A percentile compares a stretch with the other conserved stretches of the same genome.
Evolutionary conservation across 2,888 invertebrate genomes (phyloP).

Genomic region (Cyrtodaria siliqua): DNA sequence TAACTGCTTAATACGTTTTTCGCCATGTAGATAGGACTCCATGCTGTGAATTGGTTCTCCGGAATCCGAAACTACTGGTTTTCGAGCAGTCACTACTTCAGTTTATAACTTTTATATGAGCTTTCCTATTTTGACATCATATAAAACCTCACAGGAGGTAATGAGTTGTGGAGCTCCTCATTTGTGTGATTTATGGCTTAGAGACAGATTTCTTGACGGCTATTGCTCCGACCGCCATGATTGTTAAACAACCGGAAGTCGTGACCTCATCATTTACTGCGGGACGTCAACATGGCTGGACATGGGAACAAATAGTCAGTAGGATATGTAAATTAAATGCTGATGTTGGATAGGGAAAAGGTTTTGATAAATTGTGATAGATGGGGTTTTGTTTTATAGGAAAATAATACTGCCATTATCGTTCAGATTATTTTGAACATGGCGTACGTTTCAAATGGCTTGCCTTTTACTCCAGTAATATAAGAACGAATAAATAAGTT

Average conservation of each 20-base stretch:
- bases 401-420: too few relatives aligned
- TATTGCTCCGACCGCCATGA: slow-evolving; percentile 45
- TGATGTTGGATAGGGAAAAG: too few relatives aligned
- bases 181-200: slow-evolving; percentile 59
- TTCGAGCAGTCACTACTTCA: slow-evolving; percentile 41
- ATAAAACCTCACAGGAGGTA: slow-evolving; percentile 56
- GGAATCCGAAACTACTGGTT: slow-evolving; percentile 44
- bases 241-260: slow-evolving; percentile 57
- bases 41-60: slow-evolving; percentile 37
- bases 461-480: too few relatives aligned
- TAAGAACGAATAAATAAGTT: too few relatives aligned
- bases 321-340: slow-evolving; percentile 34
- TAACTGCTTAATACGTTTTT: slow-evolving; percentile 60
- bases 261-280: slow-evolving; percentile 62
- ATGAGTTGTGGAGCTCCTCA: slow-evolving; percentile 47
- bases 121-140: slow-evolving; percentile 57
- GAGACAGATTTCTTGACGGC: slow-evolving; percentile 49
- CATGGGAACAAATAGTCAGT: slow-evolving; percentile 27
- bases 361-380: slow-evolving; percentile 29
- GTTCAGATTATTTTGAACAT: too few relatives aligned
- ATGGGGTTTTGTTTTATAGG: slow-evolving; percentile 7
- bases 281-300: slow-evolving; percentile 50
- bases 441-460: too few relatives aligned
- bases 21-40: slow-evolving; percentile 35
- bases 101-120: slow-evolving; percentile 64